phyloP scores from a whole-genome alignment of 2,797 vertebrate species.

The Siniperca scherzeri region DNA sequence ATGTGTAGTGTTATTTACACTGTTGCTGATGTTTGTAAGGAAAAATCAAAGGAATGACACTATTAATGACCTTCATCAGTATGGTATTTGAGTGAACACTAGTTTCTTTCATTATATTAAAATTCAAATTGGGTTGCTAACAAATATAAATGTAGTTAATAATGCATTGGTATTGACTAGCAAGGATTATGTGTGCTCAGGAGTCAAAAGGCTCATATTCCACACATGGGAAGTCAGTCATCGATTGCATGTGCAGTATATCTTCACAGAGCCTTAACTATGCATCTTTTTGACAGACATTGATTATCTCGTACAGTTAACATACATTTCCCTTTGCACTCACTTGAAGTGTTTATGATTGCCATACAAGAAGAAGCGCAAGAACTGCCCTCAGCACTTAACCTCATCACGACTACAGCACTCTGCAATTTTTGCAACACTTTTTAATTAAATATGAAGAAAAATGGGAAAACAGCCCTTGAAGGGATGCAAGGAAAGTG shows the following conservation, averaged over 20 bases:
- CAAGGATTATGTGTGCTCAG: slow-evolving; percentile 30
- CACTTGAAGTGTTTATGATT: slow-evolving; percentile 79
- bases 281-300: slow-evolving; percentile 79
- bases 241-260: slow-evolving; percentile 54
- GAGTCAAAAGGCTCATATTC: slow-evolving; percentile 50
- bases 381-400: slow-evolving; percentile 76
- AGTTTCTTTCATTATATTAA: slow-evolving; percentile 11
- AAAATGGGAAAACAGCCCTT: slow-evolving; percentile 80
- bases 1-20: slow-evolving; percentile 19
- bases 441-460: slow-evolving; percentile 82
- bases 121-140: slow-evolving; percentile 20
- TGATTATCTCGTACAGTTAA: slow-evolving; percentile 76
- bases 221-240: slow-evolving; percentile 62
- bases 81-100: slow-evolving; percentile 16
- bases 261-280: slow-evolving; percentile 62
- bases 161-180: slow-evolving; percentile 52
- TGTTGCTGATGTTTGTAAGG: slow-evolving; percentile 3
- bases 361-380: slow-evolving; percentile 73
- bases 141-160: slow-evolving; percentile 42
- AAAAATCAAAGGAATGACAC: slow-evolving; percentile 14
- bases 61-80: slow-evolving; percentile 4
- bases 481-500: slow-evolving; percentile 67
- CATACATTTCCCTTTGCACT: slow-evolving; percentile 77
- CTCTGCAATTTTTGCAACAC: slow-evolving; percentile 74
- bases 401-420: slow-evolving; percentile 70